Conservation (phyloP, 2,797 vertebrate species). For the Hozukius guyotensis region DNA sequence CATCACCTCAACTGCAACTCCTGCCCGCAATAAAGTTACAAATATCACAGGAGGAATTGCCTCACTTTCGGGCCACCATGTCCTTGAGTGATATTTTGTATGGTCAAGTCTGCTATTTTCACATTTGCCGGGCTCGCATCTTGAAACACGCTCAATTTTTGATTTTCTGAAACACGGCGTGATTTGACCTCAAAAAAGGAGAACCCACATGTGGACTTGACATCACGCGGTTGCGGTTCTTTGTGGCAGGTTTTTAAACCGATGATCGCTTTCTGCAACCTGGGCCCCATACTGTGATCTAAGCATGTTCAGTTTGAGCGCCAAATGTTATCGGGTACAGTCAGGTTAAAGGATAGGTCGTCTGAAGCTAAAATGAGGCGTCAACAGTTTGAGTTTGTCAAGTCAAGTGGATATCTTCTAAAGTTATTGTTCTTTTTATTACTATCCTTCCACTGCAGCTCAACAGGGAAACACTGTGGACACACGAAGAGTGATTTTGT, state of each 20-base stretch:
- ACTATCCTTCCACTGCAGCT: background rate
- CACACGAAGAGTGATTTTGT: background rate
- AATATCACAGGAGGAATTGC: conserved; percentile 72
- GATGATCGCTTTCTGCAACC: conserved; percentile 32
- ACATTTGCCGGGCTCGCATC: conserved; percentile 33
- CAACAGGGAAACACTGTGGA: background rate
- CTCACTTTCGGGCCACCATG: conserved; percentile 58
- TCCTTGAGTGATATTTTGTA: conserved; percentile 55
- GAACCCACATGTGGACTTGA: conserved; percentile 32
- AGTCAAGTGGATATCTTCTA: background rate
- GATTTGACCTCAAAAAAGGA: conserved; percentile 20
- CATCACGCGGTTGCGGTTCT: conserved; percentile 12
- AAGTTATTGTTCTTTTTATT: background rate
- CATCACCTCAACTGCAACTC: conserved; percentile 72
- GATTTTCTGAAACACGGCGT: conserved; percentile 29
- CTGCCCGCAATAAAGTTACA: conserved; percentile 74
- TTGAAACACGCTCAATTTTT: conserved; percentile 47
- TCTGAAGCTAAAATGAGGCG: background rate
- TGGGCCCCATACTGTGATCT: conserved; percentile 19
- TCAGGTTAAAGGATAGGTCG: conserved; percentile 4
- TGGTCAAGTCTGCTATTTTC: conserved; percentile 45
- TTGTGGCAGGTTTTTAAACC: conserved; percentile 33
- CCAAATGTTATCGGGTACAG: conserved; percentile 23
- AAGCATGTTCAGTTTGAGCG: conserved; percentile 6
- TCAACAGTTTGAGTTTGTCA: background rate